phyloP scores from a whole-genome alignment of 2,113 vertebrate genomes.

The Gopherus flavomarginatus region DNA sequence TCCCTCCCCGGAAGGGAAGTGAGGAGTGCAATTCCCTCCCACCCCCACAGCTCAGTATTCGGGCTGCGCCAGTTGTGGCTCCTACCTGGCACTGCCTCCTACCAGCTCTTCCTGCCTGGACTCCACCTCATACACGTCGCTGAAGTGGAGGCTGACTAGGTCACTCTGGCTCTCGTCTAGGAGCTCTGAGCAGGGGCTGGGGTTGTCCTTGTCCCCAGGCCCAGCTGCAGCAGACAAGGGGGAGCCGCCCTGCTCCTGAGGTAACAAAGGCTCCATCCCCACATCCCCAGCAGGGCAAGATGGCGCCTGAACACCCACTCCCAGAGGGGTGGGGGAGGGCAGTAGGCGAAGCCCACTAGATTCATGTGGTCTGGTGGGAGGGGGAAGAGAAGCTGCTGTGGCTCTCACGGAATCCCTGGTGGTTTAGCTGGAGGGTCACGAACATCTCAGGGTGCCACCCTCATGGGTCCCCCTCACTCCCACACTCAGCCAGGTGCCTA shows the following conservation, averaged over 20 bases:
- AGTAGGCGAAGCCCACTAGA: neutral
- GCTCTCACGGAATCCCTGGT: neutral
- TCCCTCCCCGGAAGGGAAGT: neutral
- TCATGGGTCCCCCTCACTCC: neutral
- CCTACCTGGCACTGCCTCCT: conserved; percentile 39
- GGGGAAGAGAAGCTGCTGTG: neutral
- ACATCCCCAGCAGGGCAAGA: neutral
- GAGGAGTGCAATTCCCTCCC: neutral
- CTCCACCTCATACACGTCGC: conserved; percentile 41
- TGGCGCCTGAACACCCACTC: neutral
- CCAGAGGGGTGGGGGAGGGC: neutral
- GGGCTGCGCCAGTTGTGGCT: neutral
- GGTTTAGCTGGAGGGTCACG: neutral
- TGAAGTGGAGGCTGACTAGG: conserved; percentile 56
- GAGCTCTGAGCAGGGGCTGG: neutral
- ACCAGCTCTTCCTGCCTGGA: neutral
- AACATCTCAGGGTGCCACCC: neutral
- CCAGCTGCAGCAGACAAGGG: neutral
- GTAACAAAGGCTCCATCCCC: neutral
- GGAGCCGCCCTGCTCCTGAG: neutral
- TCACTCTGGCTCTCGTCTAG: neutral
- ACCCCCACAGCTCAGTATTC: neutral
- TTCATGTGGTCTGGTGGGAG: neutral
- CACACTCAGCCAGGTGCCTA: neutral
- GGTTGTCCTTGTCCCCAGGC: neutral